Conservation (phyloP, 1,140 invertebrate genomes). For the Macrotrachela quadricornifera region DNA sequence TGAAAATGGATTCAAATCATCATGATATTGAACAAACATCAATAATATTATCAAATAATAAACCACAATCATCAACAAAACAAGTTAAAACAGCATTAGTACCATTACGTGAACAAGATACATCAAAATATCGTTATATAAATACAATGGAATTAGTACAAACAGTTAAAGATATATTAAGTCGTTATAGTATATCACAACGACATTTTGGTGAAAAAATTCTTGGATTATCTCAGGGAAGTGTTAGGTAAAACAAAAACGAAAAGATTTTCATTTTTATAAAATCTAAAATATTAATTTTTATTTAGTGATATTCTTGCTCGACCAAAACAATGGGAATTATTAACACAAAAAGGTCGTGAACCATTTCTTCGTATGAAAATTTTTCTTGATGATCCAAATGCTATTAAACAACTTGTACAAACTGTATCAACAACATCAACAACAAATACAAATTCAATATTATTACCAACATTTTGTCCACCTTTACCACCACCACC, state of each 20-base stretch:
- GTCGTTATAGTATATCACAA: constrained; percentile 94
- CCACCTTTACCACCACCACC: background rate
- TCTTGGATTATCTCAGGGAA: constrained; percentile 55
- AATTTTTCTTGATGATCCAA: constrained; percentile 69
- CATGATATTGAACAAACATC: no score
- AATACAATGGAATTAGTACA: constrained; percentile 90
- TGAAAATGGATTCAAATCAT: no score
- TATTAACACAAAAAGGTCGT: constrained; percentile 82
- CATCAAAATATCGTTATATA: constrained; percentile 66
- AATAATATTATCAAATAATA: no score
- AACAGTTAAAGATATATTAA: constrained; percentile 79
- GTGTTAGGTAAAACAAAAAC: constrained; percentile 35
- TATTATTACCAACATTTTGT: background rate
- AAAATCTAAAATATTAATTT: no score
- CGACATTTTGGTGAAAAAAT: constrained; percentile 90
- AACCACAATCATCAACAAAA: no score
- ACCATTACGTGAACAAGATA: no score
- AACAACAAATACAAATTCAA: background rate
- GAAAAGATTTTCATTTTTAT: no score
- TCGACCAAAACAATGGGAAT: constrained; percentile 84
- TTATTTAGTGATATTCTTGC: constrained; percentile 60
- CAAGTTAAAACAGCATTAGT: no score
- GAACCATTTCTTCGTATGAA: constrained; percentile 95
- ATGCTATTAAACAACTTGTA: background rate
- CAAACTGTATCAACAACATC: background rate